Conservation (phyloP, 37 sponge, comb jelly and placozoan species). For the Crambe crambe region DNA sequence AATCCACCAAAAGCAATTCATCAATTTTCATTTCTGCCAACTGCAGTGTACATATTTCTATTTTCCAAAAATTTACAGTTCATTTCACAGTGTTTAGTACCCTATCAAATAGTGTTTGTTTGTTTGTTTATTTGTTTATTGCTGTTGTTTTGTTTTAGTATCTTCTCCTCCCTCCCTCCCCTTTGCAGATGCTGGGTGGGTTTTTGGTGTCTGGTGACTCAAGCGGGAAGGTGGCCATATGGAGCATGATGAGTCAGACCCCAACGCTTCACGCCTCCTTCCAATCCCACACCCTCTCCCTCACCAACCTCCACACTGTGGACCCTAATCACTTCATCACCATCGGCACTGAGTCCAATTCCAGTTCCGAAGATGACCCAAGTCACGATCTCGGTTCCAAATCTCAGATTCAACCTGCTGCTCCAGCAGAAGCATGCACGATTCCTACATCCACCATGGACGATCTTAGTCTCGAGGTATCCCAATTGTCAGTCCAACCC, state of each 20-base stretch:
- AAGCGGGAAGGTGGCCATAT: slow-evolving; percentile 37
- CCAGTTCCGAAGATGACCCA: background rate
- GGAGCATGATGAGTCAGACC: slow-evolving; percentile 56
- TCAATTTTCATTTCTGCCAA: too few relatives aligned
- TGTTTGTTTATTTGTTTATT: too few relatives aligned
- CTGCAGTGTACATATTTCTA: too few relatives aligned
- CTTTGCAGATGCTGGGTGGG: slow-evolving; percentile 46
- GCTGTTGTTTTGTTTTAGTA: too few relatives aligned
- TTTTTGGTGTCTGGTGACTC: slow-evolving; percentile 39
- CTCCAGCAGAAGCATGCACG: too few relatives aligned
- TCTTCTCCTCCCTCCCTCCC: background rate
- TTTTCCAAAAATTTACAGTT: too few relatives aligned
- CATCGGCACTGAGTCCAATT: slow-evolving; percentile 9
- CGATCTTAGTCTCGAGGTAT: background rate
- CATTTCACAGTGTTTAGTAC: too few relatives aligned
- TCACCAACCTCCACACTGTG: slow-evolving; percentile 42
- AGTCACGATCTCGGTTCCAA: background rate
- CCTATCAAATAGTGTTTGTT: too few relatives aligned
- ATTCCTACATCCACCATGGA: slow-evolving; percentile 1
- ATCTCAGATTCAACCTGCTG: background rate
- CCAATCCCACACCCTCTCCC: slow-evolving; percentile 25
- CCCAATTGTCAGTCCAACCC: background rate
- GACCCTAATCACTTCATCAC: slow-evolving; percentile 46
- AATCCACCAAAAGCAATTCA: too few relatives aligned
- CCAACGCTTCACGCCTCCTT: slow-evolving; percentile 28